These are phyloP conservation scores for Semnornis frantzii DNA, from an alignment of 2,113 vertebrate genomes.

Conservation along the genomic window DNA sequence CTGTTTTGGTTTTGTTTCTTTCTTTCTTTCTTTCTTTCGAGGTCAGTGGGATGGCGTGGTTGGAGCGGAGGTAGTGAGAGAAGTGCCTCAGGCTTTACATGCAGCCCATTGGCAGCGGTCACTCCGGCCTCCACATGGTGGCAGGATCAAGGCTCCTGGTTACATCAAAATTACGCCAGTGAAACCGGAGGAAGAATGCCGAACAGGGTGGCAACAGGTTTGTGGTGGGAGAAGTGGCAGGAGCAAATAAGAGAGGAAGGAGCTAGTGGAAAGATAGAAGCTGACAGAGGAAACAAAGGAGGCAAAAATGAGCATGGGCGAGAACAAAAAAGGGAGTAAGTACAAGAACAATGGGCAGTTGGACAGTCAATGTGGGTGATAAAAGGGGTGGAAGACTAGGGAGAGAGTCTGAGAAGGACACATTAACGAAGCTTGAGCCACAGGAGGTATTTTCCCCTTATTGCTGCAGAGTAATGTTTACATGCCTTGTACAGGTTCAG, in stretches of 20 bases:
- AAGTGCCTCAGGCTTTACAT: not conserved
- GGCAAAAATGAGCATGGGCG: not conserved
- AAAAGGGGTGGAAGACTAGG: not conserved
- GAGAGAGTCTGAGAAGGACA: not conserved
- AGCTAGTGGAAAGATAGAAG: not conserved
- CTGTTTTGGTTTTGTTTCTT: too few relatives aligned
- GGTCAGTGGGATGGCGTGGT: not conserved
- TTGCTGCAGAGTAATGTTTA: not conserved
- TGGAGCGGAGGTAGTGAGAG: not conserved
- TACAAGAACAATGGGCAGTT: not conserved
- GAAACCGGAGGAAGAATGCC: accelerated
- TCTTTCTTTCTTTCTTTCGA: too few relatives aligned
- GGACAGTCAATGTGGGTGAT: not conserved
- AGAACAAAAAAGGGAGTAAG: not conserved
- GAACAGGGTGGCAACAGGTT: not conserved
- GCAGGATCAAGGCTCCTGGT: not conserved
- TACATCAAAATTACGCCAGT: not conserved
- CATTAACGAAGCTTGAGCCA: accelerated
- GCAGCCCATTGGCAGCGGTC: not conserved
- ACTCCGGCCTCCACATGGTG: accelerated
- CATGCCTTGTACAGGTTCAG: not conserved
- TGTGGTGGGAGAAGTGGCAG: not conserved
- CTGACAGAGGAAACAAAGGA: not conserved
- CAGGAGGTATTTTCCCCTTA: not conserved
- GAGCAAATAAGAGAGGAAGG: not conserved